Percentiles rank a stretch among this genome's conserved stretches.
Conservation (phyloP, 2,113 vertebrate genomes). For the Microcebus ravelobensis region DNA sequence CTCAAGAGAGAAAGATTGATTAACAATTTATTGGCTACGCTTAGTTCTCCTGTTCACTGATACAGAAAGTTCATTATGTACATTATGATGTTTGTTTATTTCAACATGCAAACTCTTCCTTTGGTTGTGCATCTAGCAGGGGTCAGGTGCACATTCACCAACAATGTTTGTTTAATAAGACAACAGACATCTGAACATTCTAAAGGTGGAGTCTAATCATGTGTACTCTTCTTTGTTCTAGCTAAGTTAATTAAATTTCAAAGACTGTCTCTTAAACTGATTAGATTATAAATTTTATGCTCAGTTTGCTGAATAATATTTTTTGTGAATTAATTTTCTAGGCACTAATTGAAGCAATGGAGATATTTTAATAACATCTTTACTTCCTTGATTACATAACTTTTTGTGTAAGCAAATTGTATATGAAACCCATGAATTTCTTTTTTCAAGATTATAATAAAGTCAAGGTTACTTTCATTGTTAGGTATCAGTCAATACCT, state of each 20-base stretch:
- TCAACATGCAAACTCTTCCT: neutral
- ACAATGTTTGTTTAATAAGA: slow-evolving; percentile 36
- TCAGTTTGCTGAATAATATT: slow-evolving; percentile 57
- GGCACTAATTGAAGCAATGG: slow-evolving; percentile 66
- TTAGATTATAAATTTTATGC: slow-evolving; percentile 60
- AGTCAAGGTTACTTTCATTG: neutral
- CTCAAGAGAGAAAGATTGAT: neutral
- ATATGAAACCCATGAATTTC: slow-evolving; percentile 48
- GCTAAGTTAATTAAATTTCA: slow-evolving; percentile 38
- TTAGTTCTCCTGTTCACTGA: slow-evolving; percentile 39
- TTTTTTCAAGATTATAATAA: slow-evolving; percentile 2
- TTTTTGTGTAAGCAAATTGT: slow-evolving; percentile 54
- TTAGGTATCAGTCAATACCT: neutral
- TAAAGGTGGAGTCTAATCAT: slow-evolving; percentile 36
- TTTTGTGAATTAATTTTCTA: slow-evolving; percentile 63
- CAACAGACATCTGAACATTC: neutral
- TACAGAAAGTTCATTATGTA: neutral
- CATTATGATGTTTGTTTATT: neutral
- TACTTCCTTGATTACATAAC: slow-evolving; percentile 61
- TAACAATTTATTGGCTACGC: slow-evolving; percentile 7
- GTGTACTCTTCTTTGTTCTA: neutral
- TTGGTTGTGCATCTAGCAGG: neutral
- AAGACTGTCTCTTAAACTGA: slow-evolving; percentile 54
- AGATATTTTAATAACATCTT: slow-evolving; percentile 63
- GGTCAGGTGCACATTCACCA: neutral